Evolutionary conservation across 1,140 invertebrate species (phyloP), one percentile per base, ranked within the genome.

Genomic region (Bombyx mandarina): DNA sequence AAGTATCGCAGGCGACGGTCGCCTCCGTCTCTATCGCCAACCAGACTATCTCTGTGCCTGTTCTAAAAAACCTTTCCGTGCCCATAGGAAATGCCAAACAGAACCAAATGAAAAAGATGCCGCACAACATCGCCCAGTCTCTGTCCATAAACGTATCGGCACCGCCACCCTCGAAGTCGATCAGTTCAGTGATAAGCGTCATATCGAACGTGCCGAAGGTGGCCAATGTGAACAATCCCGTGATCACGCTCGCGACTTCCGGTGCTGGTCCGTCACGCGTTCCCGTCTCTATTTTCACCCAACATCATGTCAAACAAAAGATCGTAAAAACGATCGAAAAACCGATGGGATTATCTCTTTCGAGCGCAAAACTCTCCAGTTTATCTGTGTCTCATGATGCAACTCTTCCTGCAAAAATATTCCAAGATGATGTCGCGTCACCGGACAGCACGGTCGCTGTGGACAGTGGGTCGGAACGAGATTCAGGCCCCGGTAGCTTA

Each of bases 351-450:
- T 79, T 89, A 42, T 81, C 88, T 12, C 69, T 89, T n/a, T 85
- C 85, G 18, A 85, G 79, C 58, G 78, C 88, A 22, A 89, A 89
- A 57, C 71, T 89, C 44, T 83, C 90, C 12, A 89, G 90, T 51
- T 74, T 91, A 50, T 84, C 89, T 2, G 83, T 89, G n/a, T 86
- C 89, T 4, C 89, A 90, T 62, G 89, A 91, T 57, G 88, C 76
- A 8, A 86, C 85, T 26, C 74, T 91, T 12, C 90, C 90, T 7
- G 90, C 90, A 8, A 90, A 91, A 71, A 91, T 91, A 66, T 91
- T 91, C 65, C 89, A 91, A 82, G 90, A 91, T 67, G 90, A 91
- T 62, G 90, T 87, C 0, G 88, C 89, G 0, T 91, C 90, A 7
- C 90, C 90, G 18, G 88, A 88, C 60, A 90, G 80, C 72, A 90